phyloP scores from a whole-genome alignment of 1,140 invertebrate species.

The Leptinotarsa undecemlineata region DNA sequence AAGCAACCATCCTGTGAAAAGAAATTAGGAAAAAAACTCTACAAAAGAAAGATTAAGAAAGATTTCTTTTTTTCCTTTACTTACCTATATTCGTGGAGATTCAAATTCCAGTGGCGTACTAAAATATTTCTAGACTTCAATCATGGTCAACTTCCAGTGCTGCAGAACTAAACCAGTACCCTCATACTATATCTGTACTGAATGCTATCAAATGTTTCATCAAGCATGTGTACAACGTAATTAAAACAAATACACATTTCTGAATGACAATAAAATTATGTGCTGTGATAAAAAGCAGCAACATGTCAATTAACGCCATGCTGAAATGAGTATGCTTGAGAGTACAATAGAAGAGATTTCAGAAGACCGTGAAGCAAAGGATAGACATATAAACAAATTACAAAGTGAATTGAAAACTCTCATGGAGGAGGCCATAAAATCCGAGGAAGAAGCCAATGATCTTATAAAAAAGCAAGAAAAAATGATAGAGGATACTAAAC shows the following conservation, averaged over 20 bases:
- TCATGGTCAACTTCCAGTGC: slow-evolving; percentile 5
- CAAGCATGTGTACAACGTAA: background rate
- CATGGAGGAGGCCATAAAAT: background rate
- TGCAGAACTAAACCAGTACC: slow-evolving; percentile 10
- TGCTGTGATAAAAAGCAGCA: background rate
- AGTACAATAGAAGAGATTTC: slow-evolving; percentile 10
- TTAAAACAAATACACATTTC: slow-evolving; percentile 9
- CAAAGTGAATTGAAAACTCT: slow-evolving; percentile 9
- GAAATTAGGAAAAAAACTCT: too few relatives aligned
- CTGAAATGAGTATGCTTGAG: background rate
- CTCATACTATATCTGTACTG: slow-evolving; percentile 8
- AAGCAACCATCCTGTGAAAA: too few relatives aligned
- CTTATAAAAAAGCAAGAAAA: background rate
- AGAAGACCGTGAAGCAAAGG: slow-evolving; percentile 9
- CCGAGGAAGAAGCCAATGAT: slow-evolving; percentile 10
- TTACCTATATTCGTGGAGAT: too few relatives aligned
- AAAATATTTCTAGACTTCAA: too few relatives aligned
- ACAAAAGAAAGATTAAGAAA: too few relatives aligned
- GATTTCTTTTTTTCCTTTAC: too few relatives aligned
- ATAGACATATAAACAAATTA: slow-evolving; percentile 14
- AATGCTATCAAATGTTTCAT: slow-evolving; percentile 13
- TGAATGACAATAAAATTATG: slow-evolving; percentile 11
- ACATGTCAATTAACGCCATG: background rate
- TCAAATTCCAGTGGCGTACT: too few relatives aligned
- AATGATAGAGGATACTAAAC: background rate